Conservation (phyloP, 2,888 invertebrate genomes). For the Tenodera sinensis region DNA sequence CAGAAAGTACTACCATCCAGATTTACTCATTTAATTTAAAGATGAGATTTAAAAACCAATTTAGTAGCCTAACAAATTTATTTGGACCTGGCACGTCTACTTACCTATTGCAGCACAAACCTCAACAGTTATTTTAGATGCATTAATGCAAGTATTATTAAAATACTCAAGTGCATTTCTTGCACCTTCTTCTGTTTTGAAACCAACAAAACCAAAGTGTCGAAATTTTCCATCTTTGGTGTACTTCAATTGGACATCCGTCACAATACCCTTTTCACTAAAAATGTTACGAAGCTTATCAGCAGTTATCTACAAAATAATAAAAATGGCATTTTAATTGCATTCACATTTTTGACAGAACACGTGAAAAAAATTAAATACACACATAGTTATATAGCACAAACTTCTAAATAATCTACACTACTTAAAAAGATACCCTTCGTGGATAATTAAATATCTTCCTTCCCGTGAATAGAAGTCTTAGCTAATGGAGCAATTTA, state of each 20-base stretch:
- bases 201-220: slow-evolving; percentile 92
- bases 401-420: background rate
- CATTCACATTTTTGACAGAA: no score
- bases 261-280: slow-evolving; percentile 76
- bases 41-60: no score
- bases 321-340: background rate
- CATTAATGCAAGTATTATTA: slow-evolving; percentile 80
- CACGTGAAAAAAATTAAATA: no score
- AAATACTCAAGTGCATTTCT: slow-evolving; percentile 71
- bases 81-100: slow-evolving; percentile 23
- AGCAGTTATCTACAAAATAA: slow-evolving; percentile 65
- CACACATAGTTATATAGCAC: no score
- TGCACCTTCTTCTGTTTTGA: slow-evolving; percentile 75
- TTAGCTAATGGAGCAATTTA: background rate
- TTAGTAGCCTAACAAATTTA: no score
- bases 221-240: slow-evolving; percentile 89
- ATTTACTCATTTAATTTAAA: no score
- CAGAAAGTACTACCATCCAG: no score
- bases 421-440: background rate
- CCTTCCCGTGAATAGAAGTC: no score
- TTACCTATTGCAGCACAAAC: slow-evolving; percentile 64
- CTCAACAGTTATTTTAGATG: slow-evolving; percentile 76
- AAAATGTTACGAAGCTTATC: slow-evolving; percentile 74
- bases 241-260: slow-evolving; percentile 91
- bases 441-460: background rate